Evolutionary conservation across 2,797 vertebrate genomes (phyloP), one percentile per base, ranked within the genome.

Genomic region (Cuculus canorus): DNA sequence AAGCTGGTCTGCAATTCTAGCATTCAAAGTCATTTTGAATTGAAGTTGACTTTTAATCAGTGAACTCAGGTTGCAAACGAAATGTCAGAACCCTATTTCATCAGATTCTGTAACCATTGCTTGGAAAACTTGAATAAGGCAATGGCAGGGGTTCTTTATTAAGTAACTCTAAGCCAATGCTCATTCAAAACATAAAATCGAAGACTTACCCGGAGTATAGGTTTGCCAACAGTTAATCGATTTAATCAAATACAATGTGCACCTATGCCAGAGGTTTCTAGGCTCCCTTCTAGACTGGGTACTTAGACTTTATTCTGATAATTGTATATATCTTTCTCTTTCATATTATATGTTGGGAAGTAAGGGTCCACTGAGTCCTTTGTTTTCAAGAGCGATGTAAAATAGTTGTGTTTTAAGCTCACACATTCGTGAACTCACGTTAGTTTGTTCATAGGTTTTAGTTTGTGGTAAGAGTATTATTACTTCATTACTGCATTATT

Each of bases 371-470:
- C 13, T 35, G 61, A 48, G 56, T 65, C 45, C 22, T 30, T 53
- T 52, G 48, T 60, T 93, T 82, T 63, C 12, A 15, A 30, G 65
- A 59, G 23, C n/a, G 43, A 1, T 24, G 25, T 50, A 30, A 63
- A 10, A 7, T 27, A 16, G 50, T 61, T 71, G 30, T 70, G 11
- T n/a, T 87, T 70, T 54, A 27, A 24, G 37, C 59, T 78, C 23
- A 33, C 13, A 3, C 14, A 9, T 85, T 48, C 5, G 13, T 21
- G 17, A 61, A 47, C 69, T 50, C 17, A 11, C 27, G 27, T 28
- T 57, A 47, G 25, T 57, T 92, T 86, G 66, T 94, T 93, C 72
- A 10, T 15, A 65, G 22, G n/a, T 82, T 85, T 63, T 41, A 39
- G 76, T 64, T 52, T 54, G 68, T 84, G 41, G 17, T 71, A 66